These are phyloP conservation scores for Forbesichthys papilliferus DNA, from an alignment of 2,113 vertebrate genomes.

Conservation along the genomic window DNA sequence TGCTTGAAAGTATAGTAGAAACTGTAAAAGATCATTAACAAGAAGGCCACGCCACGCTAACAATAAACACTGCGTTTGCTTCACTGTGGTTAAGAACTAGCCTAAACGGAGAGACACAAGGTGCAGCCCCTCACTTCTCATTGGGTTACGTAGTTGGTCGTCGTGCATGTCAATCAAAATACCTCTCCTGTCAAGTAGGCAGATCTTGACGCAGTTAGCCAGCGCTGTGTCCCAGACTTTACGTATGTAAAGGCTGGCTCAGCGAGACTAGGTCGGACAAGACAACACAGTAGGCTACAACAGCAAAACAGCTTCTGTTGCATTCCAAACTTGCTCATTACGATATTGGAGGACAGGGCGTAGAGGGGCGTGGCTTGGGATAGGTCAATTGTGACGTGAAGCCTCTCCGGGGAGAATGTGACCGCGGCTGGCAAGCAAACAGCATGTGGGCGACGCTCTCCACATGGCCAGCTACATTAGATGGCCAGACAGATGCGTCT, in stretches of 20 bases:
- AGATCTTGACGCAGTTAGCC: too few relatives aligned
- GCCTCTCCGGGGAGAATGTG: constrained; percentile 40
- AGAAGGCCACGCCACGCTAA: background rate
- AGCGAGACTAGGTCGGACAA: too few relatives aligned
- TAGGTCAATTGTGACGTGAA: constrained; percentile 50
- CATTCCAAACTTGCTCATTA: too few relatives aligned
- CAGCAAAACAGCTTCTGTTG: constrained; percentile 1
- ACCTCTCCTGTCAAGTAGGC: too few relatives aligned
- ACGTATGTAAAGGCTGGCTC: too few relatives aligned
- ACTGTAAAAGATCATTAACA: background rate
- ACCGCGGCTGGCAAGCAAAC: constrained; percentile 49
- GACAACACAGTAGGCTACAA: too few relatives aligned
- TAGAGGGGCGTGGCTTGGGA: constrained; percentile 5
- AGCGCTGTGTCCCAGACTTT: too few relatives aligned
- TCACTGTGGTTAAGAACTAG: background rate
- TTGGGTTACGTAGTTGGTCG: too few relatives aligned
- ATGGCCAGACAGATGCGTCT: constrained; percentile 70
- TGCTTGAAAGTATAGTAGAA: background rate
- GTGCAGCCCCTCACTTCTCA: background rate
- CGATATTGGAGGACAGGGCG: constrained; percentile 13
- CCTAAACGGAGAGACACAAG: background rate
- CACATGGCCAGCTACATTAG: constrained; percentile 65
- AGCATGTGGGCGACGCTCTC: constrained; percentile 48
- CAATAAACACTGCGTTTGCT: background rate
- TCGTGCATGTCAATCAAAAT: too few relatives aligned